Percentiles rank a stretch among this genome's conserved stretches.
Conservation (phyloP, 2,888 invertebrate genomes). For the Sceliomorpha sp. region DNA sequence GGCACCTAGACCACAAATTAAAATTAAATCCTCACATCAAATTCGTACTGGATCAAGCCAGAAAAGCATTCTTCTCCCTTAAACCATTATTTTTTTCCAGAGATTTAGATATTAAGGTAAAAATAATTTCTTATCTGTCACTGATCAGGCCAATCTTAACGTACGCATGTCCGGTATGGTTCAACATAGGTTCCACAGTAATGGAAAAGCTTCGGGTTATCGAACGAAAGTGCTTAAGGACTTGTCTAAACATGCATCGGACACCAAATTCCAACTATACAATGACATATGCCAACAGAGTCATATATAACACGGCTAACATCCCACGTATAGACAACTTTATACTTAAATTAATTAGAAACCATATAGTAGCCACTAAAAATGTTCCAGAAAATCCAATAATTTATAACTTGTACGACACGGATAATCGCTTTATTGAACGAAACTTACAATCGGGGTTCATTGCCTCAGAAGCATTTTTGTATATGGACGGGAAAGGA, state of each 20-base stretch:
- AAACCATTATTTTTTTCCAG: slow-evolving; percentile 39
- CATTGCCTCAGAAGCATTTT: slow-evolving; percentile 27
- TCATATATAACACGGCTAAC: slow-evolving; percentile 7
- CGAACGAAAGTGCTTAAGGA: slow-evolving; percentile 32
- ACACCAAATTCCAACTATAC: slow-evolving; percentile 11
- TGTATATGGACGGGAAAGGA: slow-evolving; percentile 19
- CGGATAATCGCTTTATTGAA: not conserved
- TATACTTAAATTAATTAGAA: not conserved
- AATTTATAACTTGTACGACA: slow-evolving; percentile 7
- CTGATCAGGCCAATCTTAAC: no score
- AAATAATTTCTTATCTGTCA: slow-evolving; percentile 42
- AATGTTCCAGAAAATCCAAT: slow-evolving; percentile 4
- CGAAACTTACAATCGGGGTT: slow-evolving; percentile 10
- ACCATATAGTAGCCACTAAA: not conserved
- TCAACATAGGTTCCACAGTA: slow-evolving; percentile 12
- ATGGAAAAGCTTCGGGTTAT: slow-evolving; percentile 37
- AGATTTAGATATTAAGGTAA: slow-evolving; percentile 25
- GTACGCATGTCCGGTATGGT: slow-evolving; percentile 39
- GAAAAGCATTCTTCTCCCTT: slow-evolving; percentile 29
- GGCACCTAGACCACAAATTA: slow-evolving; percentile 44
- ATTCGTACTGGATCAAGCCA: slow-evolving; percentile 37
- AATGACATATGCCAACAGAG: slow-evolving; percentile 8
- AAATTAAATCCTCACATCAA: slow-evolving; percentile 31
- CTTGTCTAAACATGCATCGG: slow-evolving; percentile 16
- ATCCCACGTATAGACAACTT: not conserved